Percentiles rank a stretch among this genome's conserved stretches.
phyloP scores from a whole-genome alignment of 2,888 invertebrate species.

The Mesochorus sp. region DNA sequence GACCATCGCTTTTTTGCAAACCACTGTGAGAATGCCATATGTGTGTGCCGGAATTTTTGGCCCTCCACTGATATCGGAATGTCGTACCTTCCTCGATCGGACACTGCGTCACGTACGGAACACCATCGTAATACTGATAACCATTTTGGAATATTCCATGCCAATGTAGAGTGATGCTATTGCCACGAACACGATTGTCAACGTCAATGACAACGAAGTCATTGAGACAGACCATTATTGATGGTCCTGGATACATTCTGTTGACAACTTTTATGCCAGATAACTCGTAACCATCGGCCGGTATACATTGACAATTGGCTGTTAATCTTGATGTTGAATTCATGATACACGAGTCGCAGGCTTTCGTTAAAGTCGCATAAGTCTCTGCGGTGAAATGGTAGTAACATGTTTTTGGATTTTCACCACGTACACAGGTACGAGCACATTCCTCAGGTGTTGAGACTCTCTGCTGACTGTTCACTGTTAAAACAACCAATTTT shows the following conservation, averaged over 20 bases:
- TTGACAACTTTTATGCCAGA: conserved; percentile 61
- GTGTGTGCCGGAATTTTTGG: conserved; percentile 60
- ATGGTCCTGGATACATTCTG: conserved; percentile 69
- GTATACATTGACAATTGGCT: conserved; percentile 67
- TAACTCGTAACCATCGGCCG: conserved; percentile 65
- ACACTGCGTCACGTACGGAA: conserved; percentile 94
- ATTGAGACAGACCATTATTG: conserved; percentile 91
- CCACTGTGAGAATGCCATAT: conserved; percentile 66
- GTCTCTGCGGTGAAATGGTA: conserved; percentile 94
- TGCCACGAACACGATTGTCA: conserved; percentile 92
- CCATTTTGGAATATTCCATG: conserved; percentile 93
- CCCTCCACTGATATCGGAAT: conserved; percentile 76
- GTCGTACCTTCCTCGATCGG: conserved; percentile 93
- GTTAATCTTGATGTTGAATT: conserved; percentile 61
- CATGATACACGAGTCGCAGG: conserved; percentile 65
- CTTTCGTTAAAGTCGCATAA: conserved; percentile 87
- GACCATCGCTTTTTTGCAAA: conserved; percentile 64
- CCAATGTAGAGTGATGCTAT: conserved; percentile 95
- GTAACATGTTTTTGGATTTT: conserved; percentile 93
- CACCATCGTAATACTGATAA: conserved; percentile 94
- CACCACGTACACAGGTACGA: conserved; percentile 92
- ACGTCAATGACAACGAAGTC: conserved; percentile 94
- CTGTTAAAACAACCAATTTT: too few relatives aligned
- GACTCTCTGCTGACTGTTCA: too few relatives aligned
- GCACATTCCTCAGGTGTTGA: conserved; percentile 95